Evolutionary conservation across 2,113 vertebrate genomes (phyloP), one percentile per base, ranked within the genome.

Genomic region (Microtus pennsylvanicus): DNA sequence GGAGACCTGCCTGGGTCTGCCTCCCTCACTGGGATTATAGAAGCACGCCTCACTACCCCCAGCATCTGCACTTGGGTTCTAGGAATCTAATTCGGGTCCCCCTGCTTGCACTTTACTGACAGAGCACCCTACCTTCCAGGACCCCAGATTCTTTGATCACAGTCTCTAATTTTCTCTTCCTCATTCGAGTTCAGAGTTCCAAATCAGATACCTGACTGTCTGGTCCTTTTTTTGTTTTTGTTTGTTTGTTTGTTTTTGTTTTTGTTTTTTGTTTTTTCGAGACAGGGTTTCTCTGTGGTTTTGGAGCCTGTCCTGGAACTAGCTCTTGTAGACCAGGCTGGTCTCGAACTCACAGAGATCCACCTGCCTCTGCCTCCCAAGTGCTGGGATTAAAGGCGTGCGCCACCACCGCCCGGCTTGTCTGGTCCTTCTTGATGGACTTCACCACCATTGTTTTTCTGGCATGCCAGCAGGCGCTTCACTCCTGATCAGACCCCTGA

Each of bases 111-210:
- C 19, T 47, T 69, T 69, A 69, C 30, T 87, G 63, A 69, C 6
- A 7, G 30, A 50, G 42, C 1, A 3, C 58, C n/a, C 63, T 70
- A 2, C 35, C 65, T 52, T 10, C 69, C 42, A 21, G 35, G 65
- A n/a, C 67, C 69, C 33, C 67, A 74, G 70, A 38, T 4, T n/a
- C 80, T 95, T 72, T 90, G 28, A 92, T 87, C 72, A 4, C 42
- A n/a, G 26, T 75, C 72, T 93, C 92, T 89, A 26, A 4, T 42
- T 92, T 61, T 75, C 65, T 91, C 45, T 91, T 86, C 67, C 35
- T 93, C 74, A 22, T 89, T 93, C 75, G 35, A 86, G 26, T 30
- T 52, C 47, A 5, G 83, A 77, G 28, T 90, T 94, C 72, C 76
- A 93, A 77, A 55, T 67, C 52, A 67, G 38, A 97, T 58, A 47